phyloP scores from a whole-genome alignment of 2,797 vertebrate species.

The Leuciscus waleckii region DNA sequence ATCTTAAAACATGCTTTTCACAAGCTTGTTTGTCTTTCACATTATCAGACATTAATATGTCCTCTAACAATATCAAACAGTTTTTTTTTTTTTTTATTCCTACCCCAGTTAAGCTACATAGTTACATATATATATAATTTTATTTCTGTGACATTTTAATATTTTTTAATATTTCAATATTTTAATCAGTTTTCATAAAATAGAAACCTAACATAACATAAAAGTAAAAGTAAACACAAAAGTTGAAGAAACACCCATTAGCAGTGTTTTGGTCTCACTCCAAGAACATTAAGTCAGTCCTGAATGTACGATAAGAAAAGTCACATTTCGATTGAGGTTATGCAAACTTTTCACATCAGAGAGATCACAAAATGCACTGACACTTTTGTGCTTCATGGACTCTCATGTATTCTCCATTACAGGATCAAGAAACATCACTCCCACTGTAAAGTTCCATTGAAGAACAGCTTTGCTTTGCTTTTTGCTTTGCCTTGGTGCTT shows the following conservation, averaged over 20 bases:
- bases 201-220: not conserved
- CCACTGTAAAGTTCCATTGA: constrained; percentile 1
- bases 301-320: constrained; percentile 31
- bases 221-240: not conserved
- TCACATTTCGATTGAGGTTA: not conserved
- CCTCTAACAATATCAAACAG: too few species aligned
- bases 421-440: not conserved
- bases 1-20: not conserved
- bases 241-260: not conserved
- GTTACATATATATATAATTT: not conserved
- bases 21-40: not conserved
- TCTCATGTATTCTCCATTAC: not conserved
- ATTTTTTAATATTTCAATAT: not conserved
- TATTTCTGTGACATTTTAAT: not conserved
- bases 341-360: not conserved
- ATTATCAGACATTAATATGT: not conserved
- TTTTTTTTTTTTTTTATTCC: too few species aligned
- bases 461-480: constrained; percentile 8
- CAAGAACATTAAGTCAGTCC: constrained; percentile 1
- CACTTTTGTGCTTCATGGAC: not conserved
- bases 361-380: not conserved
- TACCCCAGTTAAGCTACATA: not conserved
- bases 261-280: not conserved
- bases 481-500: constrained; percentile 23
- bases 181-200: not conserved